phyloP scores from a whole-genome alignment of 2,113 vertebrate genomes.

The Neotragus moschatus region DNA sequence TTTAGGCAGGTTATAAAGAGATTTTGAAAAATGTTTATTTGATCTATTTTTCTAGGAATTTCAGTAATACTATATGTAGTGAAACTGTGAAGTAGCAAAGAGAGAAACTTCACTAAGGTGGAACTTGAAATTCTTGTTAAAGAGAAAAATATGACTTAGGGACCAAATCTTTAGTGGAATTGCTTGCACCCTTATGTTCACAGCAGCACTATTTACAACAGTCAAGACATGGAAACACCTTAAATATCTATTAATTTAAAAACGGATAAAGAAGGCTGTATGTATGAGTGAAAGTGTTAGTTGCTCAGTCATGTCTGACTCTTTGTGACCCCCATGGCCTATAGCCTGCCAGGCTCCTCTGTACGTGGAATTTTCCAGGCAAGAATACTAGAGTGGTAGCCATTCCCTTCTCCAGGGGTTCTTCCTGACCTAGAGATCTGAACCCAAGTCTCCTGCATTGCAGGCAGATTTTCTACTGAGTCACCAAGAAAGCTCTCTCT shows the following conservation, averaged over 20 bases:
- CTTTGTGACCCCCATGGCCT: neutral
- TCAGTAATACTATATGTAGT: neutral
- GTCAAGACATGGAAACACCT: neutral
- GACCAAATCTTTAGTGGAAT: neutral
- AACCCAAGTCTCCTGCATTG: no score
- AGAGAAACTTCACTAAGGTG: neutral
- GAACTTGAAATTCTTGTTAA: neutral
- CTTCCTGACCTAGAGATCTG: neutral
- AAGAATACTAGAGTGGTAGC: neutral
- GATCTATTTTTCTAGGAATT: neutral
- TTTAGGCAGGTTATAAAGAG: neutral
- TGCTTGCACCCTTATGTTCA: neutral
- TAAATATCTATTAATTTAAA: neutral
- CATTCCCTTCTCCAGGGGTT: neutral
- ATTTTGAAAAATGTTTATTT: neutral
- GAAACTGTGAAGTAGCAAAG: neutral
- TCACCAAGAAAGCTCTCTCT: no score
- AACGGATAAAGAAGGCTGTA: neutral
- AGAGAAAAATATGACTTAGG: neutral
- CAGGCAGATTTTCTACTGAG: no score
- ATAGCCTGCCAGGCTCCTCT: neutral
- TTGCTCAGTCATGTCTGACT: neutral
- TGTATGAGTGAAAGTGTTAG: neutral
- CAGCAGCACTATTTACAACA: neutral
- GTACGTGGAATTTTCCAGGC: neutral